Percentiles rank a stretch among this genome's conserved stretches.
Evolutionary conservation across 2,888 invertebrate species (phyloP).

Genomic region (Pimpla rufipes): DNA sequence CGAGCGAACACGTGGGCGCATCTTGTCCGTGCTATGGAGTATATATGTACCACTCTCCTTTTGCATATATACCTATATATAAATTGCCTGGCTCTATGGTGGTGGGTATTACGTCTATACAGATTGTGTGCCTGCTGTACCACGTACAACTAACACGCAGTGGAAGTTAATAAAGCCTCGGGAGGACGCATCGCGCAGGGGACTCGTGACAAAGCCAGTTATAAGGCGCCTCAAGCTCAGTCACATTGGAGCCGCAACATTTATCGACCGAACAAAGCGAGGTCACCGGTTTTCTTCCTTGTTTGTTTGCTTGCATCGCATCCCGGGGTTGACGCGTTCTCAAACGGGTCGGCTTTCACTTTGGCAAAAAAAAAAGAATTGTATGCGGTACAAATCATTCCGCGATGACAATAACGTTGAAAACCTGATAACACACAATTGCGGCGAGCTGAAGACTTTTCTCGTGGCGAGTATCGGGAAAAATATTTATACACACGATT

Average conservation of each 20-base stretch:
- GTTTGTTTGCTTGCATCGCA: background rate
- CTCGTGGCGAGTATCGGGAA: too few species aligned
- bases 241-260: background rate
- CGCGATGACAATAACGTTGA: too few species aligned
- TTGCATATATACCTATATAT: constrained; percentile 4
- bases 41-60: constrained; percentile 36
- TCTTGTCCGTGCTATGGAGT: constrained; percentile 42
- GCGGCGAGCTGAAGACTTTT: too few species aligned
- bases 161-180: constrained; percentile 57
- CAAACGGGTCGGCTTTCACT: background rate
- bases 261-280: background rate
- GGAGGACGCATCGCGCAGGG: constrained; percentile 21
- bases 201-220: constrained; percentile 47
- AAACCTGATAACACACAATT: too few species aligned
- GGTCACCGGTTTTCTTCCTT: background rate
- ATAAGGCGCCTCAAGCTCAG: background rate
- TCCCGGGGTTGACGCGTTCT: background rate
- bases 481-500: too few species aligned
- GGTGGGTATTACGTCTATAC: background rate
- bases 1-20: constrained; percentile 56
- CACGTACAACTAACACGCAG: background rate
- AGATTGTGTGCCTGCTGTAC: background rate
- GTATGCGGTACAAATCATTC: background rate
- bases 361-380: background rate
- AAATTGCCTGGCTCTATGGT: background rate